These are phyloP conservation scores for Luidia sarsii DNA, from an alignment of 53 echinoderm and acorn worm genomes.

Conservation along the genomic window DNA sequence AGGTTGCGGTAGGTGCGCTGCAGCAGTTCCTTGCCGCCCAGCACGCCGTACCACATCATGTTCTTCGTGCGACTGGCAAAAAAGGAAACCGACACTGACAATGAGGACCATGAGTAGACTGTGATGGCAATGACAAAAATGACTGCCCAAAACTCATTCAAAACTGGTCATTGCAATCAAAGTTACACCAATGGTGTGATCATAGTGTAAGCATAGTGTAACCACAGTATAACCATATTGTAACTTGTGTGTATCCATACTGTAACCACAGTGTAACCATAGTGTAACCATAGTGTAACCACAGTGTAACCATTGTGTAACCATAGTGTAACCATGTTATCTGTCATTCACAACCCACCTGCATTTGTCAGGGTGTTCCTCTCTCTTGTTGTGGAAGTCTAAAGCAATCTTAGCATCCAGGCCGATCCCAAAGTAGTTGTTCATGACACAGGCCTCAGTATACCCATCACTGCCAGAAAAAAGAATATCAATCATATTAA, in stretches of 20 bases:
- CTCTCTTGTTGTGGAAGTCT: slow-evolving; percentile 94
- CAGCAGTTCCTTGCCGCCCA: slow-evolving; percentile 91
- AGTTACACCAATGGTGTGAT: no score
- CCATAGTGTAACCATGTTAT: no score
- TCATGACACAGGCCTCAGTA: slow-evolving; percentile 93
- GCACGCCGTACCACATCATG: slow-evolving; percentile 96
- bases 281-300: no score
- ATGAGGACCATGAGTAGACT: neutral
- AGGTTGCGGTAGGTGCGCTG: slow-evolving; percentile 94
- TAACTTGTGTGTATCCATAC: no score
- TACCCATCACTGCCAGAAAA: slow-evolving; percentile 74
- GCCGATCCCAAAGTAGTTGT: slow-evolving; percentile 98
- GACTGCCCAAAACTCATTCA: no score
- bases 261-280: no score
- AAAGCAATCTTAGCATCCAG: slow-evolving; percentile 90
- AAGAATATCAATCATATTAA: neutral
- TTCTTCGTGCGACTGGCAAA: slow-evolving; percentile 86
- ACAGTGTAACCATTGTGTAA: no score
- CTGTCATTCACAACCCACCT: no score
- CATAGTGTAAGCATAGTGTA: no score
- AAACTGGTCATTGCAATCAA: no score
- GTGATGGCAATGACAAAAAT: no score
- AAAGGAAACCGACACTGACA: neutral
- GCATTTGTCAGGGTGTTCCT: slow-evolving; percentile 99
- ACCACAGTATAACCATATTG: no score